Evolutionary conservation across 2,797 vertebrate genomes (phyloP).

Genomic region (Sebastes nivosus): DNA sequence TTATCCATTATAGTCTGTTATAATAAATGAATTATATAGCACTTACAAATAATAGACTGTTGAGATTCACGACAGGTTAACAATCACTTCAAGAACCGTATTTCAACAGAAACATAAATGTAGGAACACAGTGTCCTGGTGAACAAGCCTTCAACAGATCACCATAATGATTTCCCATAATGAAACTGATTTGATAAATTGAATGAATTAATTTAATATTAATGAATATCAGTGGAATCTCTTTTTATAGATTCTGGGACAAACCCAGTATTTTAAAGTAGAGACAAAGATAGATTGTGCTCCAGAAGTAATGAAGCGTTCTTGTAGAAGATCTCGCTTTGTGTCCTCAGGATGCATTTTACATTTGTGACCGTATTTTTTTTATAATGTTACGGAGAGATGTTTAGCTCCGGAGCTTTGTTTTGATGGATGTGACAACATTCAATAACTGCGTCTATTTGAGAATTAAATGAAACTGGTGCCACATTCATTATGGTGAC

Average conservation of each 20-base stretch:
- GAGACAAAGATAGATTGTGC: slow-evolving; percentile 3
- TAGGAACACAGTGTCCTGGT: background rate
- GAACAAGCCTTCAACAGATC: background rate
- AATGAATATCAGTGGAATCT: slow-evolving; percentile 4
- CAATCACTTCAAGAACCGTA: background rate
- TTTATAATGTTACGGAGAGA: slow-evolving; percentile 3
- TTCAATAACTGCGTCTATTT: slow-evolving; percentile 1
- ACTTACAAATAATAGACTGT: background rate
- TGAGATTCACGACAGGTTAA: background rate
- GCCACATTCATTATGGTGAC: too few species aligned
- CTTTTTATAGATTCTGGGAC: background rate
- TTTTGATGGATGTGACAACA: slow-evolving; percentile 43
- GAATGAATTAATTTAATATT: background rate
- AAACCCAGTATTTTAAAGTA: background rate
- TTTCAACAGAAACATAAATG: background rate
- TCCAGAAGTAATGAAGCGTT: background rate
- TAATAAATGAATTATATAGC: background rate
- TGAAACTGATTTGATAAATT: background rate
- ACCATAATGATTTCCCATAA: background rate
- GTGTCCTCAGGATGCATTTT: slow-evolving; percentile 14
- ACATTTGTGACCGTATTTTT: slow-evolving; percentile 3
- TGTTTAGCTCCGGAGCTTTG: background rate
- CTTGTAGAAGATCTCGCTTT: background rate
- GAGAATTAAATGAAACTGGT: too few species aligned
- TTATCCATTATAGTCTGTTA: background rate